These are phyloP conservation scores for Phorcus lineatus DNA, from an alignment of 2,888 invertebrate genomes.

Conservation along the genomic window DNA sequence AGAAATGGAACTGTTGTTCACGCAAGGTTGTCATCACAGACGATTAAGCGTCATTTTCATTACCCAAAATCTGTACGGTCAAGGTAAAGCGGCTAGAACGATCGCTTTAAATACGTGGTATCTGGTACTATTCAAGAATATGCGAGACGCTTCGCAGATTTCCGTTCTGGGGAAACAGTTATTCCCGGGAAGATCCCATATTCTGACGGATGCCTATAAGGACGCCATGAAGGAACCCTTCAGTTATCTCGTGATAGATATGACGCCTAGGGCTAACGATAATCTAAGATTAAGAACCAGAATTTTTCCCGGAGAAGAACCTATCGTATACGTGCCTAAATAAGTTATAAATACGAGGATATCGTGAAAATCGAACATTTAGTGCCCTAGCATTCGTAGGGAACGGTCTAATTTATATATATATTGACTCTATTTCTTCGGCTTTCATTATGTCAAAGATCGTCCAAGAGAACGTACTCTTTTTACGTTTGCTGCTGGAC, in stretches of 20 bases:
- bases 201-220: conserved; percentile 29
- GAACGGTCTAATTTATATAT: too few species aligned
- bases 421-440: background rate
- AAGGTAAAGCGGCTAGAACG: conserved; percentile 34
- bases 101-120: conserved; percentile 35
- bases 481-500: background rate
- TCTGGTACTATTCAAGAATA: conserved; percentile 33
- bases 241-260: conserved; percentile 32
- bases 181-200: conserved; percentile 27
- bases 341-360: background rate
- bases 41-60: conserved; percentile 35
- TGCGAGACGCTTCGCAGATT: conserved; percentile 32
- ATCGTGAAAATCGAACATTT: too few species aligned
- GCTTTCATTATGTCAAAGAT: background rate
- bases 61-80: conserved; percentile 33
- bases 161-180: conserved; percentile 27
- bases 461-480: background rate
- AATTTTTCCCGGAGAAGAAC: conserved; percentile 26
- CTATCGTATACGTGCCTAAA: background rate
- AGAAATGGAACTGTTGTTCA: conserved; percentile 28
- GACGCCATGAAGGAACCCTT: conserved; percentile 29
- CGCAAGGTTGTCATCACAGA: conserved; percentile 31
- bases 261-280: conserved; percentile 28
- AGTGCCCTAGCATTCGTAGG: too few species aligned
- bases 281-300: conserved; percentile 34